Evolutionary conservation across 2,113 vertebrate genomes (phyloP), one percentile per base, ranked within the genome.

Genomic region (Pteronura brasiliensis): DNA sequence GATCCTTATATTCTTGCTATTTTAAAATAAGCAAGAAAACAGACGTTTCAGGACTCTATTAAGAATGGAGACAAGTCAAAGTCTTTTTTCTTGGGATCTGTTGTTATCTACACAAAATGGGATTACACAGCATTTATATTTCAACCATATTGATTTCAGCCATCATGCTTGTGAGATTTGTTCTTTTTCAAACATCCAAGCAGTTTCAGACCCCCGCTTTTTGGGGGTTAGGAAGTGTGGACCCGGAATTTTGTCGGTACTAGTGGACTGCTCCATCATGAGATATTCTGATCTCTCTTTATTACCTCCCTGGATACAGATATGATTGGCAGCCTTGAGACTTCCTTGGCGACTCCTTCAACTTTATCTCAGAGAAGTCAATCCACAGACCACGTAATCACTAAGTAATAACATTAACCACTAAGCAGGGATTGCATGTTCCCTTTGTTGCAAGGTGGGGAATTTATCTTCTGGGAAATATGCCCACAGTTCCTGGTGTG

Each of bases 391-490:
- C 15, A 27, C 44, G 21, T 63, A 10, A 67, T 95, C 39, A 72
- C n/a, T 80, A 63, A 67, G 71, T 12, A 86, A 42, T 31, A 44
- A 25, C 14, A 65, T 29, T 39, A 36, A 71, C 4, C 13, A 49
- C 15, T 6, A 76, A 36, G 17, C 65, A 44, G 59, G 10, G 21
- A 67, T 29, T 14, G 11, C 17, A 27, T 29, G 11, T 76, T 79
- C 9, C 61, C n/a, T n/a, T 79, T 94, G 7, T 63, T 61, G 25
- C 4, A 71, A 44, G 15, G 31, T 61, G 9, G 63, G 31, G 18
- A 49, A 83, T 92, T 87, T 84, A 87, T 85, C 65, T 96, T 96
- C 80, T 80, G 34, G 74, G 88, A 93, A 97, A 88, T 44, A 7
- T 4, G 3, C 14, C 17, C 2, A 15, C 2, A n/a, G 3, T 83